Base-by-base conservation (phyloP, 1,140 invertebrate genomes). In the Alviniconcha marisindica region DNA sequence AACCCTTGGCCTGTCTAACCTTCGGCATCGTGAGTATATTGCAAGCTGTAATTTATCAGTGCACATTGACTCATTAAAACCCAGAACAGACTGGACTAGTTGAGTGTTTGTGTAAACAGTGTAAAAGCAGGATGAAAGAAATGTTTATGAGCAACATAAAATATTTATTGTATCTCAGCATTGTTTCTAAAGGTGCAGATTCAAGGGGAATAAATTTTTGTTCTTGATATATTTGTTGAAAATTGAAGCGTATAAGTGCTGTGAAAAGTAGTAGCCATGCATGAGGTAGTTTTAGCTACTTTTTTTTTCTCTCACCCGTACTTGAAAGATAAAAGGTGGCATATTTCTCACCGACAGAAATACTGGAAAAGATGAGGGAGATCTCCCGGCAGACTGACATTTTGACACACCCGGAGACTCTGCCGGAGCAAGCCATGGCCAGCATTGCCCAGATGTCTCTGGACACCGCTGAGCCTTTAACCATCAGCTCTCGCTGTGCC, bases 1-100 rank as follows among this genome's bases (percentile, higher is more conserved):
- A 18, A 48, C 76, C 28, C n/a, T 86, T 24, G 51, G 80, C 21
- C 83, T 86, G 21, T 69, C 73, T 42, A 83, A 76, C n/a, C 69
- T 86, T 10, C 48, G 85, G 31, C 80, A 42, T 66, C 60, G 85
- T 86, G 56, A 80, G 84, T 82, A 40, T 28, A 69, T 56, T 21
- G 18, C 12, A n/a, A n/a, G n/a, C n/a, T n/a, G n/a, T n/a, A n/a
- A n/a, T n/a, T n/a, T n/a, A n/a, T n/a, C n/a, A n/a, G n/a, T n/a
- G n/a, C n/a, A n/a, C n/a, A n/a, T n/a, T n/a, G n/a, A n/a, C n/a
- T n/a, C n/a, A n/a, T n/a, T n/a, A n/a, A n/a, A n/a, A n/a, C n/a
- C n/a, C n/a, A n/a, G n/a, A n/a, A n/a, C n/a, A n/a, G n/a, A n/a
- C n/a, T n/a, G n/a, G n/a, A n/a, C n/a, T n/a, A n/a, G n/a, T n/a